These are phyloP conservation scores for Heptranchias perlo DNA, from an alignment of 2,113 vertebrate genomes.

Conservation along the genomic window DNA sequence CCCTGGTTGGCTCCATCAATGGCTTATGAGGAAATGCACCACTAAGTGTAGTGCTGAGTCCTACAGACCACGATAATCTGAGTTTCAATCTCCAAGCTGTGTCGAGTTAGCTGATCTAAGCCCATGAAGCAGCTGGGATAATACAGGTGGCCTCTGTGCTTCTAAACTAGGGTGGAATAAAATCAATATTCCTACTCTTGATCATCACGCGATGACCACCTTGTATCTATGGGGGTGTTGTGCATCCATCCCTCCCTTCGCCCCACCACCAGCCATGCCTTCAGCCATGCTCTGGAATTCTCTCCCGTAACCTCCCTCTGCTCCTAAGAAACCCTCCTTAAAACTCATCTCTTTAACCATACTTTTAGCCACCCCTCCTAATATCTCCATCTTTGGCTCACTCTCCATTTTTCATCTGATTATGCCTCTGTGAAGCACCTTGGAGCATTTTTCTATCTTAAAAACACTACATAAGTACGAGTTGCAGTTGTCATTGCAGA, in stretches of 20 bases:
- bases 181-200: background rate
- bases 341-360: background rate
- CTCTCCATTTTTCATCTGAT: background rate
- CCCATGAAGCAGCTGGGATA: background rate
- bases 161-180: background rate
- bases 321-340: background rate
- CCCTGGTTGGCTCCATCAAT: too few relatives aligned
- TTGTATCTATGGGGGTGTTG: too few relatives aligned
- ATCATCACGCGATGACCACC: too few relatives aligned
- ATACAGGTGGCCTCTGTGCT: background rate
- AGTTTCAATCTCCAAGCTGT: background rate
- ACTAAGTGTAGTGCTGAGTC: background rate
- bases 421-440: background rate
- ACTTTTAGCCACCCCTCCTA: background rate
- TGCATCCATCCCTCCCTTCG: too few relatives aligned
- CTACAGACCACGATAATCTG: background rate
- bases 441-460: background rate
- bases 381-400: background rate
- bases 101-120: background rate
- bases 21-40: too few relatives aligned
- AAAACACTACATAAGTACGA: background rate
- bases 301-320: background rate
- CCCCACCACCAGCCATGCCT: too few relatives aligned
- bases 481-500: background rate
- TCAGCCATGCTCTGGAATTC: background rate